A percentile compares a stretch with the other conserved stretches of the same genome.
Evolutionary conservation across 2,888 invertebrate species (phyloP).

Genomic region (Caenorhabditis wallacei): DNA sequence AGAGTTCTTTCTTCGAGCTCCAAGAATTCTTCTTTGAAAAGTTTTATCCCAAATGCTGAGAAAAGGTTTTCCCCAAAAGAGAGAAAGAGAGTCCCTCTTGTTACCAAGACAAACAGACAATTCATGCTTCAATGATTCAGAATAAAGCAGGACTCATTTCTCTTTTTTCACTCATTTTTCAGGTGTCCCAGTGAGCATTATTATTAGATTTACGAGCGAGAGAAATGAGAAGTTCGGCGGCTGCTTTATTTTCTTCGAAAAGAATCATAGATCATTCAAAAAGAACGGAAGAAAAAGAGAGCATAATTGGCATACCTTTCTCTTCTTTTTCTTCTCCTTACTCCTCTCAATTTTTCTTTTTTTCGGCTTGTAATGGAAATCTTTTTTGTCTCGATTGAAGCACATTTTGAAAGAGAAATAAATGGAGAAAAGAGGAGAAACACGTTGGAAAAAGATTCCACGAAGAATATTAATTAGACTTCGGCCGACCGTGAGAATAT

Average conservation of each 20-base stretch:
- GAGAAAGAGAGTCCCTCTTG: neutral
- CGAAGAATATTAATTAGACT: too few species aligned
- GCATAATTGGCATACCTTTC: neutral
- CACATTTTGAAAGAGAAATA: neutral
- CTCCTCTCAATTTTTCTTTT: neutral
- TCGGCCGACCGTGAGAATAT: neutral
- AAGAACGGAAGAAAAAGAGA: neutral
- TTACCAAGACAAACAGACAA: constrained; percentile 4
- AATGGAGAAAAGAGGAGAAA: neutral
- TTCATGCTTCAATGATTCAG: constrained; percentile 10
- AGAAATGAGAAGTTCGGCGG: neutral
- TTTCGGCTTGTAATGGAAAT: neutral
- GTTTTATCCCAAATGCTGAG: too few species aligned
- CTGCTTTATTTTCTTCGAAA: neutral
- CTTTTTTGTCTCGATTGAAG: neutral
- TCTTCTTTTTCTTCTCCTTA: neutral
- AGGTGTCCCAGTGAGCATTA: neutral
- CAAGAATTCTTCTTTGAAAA: too few species aligned
- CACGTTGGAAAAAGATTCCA: neutral
- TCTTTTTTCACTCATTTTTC: neutral
- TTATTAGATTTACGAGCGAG: neutral
- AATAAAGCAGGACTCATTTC: neutral
- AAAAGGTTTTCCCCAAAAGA: neutral
- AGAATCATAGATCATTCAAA: neutral
- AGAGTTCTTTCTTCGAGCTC: too few species aligned